Percentiles rank a stretch among this genome's conserved stretches.
Conservation (phyloP, 2,888 invertebrate genomes). For the Artemia sinica region DNA sequence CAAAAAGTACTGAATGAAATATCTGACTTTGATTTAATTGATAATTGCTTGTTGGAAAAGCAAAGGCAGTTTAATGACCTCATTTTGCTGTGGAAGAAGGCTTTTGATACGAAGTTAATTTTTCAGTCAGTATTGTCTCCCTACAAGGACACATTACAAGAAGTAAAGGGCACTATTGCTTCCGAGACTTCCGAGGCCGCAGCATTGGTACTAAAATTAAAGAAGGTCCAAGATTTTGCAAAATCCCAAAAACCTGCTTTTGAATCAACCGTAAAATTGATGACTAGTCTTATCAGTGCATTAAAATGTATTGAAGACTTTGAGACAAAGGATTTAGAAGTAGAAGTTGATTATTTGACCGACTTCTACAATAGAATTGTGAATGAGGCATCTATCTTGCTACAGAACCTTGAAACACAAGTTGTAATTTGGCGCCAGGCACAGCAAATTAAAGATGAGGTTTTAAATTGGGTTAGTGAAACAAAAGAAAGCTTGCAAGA, state of each 20-base stretch:
- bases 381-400: conserved; percentile 50
- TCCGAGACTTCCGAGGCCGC: conserved; percentile 42
- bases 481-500: conserved; percentile 58
- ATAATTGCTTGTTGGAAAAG: conserved; percentile 52
- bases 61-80: conserved; percentile 54
- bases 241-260: conserved; percentile 54
- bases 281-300: conserved; percentile 50
- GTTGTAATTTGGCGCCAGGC: conserved; percentile 83
- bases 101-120: conserved; percentile 51
- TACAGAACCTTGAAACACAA: conserved; percentile 68
- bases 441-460: conserved; percentile 62
- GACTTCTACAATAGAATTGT: conserved; percentile 27
- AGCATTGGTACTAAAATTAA: conserved; percentile 44
- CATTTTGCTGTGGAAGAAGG: conserved; percentile 52
- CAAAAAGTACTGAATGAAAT: conserved; percentile 59
- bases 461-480: conserved; percentile 63
- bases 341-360: conserved; percentile 29
- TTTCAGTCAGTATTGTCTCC: conserved; percentile 50
- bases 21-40: conserved; percentile 61
- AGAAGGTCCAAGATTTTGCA: conserved; percentile 52
- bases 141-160: conserved; percentile 46
- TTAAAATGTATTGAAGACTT: conserved; percentile 49
- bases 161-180: conserved; percentile 44
- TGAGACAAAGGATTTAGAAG: conserved; percentile 35
- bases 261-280: conserved; percentile 59